Conservation (phyloP, 2,797 vertebrate species). For the Scolopax rusticola region DNA sequence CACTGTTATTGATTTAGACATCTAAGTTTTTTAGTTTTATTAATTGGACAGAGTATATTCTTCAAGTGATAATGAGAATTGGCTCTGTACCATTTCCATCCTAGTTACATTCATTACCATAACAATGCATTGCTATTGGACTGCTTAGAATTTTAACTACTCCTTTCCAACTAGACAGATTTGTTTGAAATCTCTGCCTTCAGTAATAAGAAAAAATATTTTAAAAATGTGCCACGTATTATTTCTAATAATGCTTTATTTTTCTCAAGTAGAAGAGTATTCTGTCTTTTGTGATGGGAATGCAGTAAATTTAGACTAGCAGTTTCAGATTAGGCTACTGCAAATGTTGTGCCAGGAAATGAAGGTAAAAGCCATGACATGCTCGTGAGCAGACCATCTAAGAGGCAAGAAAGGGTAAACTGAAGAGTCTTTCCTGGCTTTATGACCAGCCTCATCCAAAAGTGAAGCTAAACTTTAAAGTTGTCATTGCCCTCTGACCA, state of each 20-base stretch:
- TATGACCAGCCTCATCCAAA: not conserved
- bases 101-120: not conserved
- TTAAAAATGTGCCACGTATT: accelerated
- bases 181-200: not conserved
- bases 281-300: not conserved
- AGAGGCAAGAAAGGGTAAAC: not conserved
- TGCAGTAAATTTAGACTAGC: not conserved
- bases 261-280: not conserved
- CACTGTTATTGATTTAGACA: not conserved
- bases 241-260: not conserved
- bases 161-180: not conserved
- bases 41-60: not conserved
- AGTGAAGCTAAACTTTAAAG: not conserved
- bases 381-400: not conserved
- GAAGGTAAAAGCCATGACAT: not conserved
- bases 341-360: not conserved
- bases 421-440: not conserved
- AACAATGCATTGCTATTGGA: not conserved
- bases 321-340: not conserved
- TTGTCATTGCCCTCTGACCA: not conserved
- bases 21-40: constrained; percentile 3
- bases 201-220: not conserved
- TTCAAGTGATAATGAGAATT: not conserved
- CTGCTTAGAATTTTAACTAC: not conserved
- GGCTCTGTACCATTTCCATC: not conserved